These are phyloP conservation scores for Morbakka virulenta DNA, from an alignment of 30 jellyfish, hydroid and myxozoan species.

Conservation along the genomic window DNA sequence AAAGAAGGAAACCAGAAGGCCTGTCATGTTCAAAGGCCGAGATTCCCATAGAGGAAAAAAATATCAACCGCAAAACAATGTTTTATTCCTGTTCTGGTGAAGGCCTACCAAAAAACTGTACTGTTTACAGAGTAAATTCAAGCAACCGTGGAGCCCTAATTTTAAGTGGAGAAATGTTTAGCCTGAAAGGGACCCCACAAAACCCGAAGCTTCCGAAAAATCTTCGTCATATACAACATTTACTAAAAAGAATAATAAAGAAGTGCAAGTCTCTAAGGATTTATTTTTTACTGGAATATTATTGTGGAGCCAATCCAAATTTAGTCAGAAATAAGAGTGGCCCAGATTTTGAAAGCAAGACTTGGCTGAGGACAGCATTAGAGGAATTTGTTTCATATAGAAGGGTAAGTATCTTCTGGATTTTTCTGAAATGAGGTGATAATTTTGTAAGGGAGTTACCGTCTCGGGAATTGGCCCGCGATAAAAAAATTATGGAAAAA, in stretches of 20 bases:
- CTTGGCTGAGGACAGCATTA: too few species aligned
- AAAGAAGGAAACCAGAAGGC: neutral
- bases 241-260: conserved; percentile 6
- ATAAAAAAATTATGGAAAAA: too few species aligned
- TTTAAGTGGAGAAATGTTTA: too few species aligned
- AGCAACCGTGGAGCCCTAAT: too few species aligned
- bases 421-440: too few species aligned
- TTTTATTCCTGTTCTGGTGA: neutral
- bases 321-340: too few species aligned
- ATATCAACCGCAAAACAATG: neutral
- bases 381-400: too few species aligned
- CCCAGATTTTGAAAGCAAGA: too few species aligned
- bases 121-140: neutral
- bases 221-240: neutral
- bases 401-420: too few species aligned
- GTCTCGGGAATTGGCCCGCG: too few species aligned
- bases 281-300: neutral
- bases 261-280: conserved; percentile 45
- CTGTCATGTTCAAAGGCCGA: neutral
- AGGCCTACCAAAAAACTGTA: neutral
- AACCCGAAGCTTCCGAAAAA: conserved; percentile 35
- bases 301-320: too few species aligned
- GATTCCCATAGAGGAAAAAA: neutral
- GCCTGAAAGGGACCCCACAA: neutral
- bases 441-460: too few species aligned